These are phyloP conservation scores for Synanthedon andrenaeformis DNA, from an alignment of 2,888 invertebrate genomes.

Conservation along the genomic window DNA sequence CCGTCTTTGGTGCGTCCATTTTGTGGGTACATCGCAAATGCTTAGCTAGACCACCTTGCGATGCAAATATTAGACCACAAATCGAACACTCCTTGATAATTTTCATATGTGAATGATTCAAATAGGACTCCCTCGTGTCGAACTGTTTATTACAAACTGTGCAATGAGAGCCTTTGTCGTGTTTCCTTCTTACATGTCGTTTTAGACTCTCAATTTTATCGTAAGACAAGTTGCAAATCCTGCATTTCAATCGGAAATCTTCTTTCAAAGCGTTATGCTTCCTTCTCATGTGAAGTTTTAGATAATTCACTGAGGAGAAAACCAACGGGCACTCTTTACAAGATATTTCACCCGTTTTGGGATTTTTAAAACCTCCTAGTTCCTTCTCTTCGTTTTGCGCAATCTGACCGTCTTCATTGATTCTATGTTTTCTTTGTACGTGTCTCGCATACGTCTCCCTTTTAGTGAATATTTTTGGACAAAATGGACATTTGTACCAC, in stretches of 20 bases:
- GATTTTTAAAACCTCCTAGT: slow-evolving; percentile 26
- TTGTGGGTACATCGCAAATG: slow-evolving; percentile 53
- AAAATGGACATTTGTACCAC: slow-evolving; percentile 52
- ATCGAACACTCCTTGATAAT: slow-evolving; percentile 43
- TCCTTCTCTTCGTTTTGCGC: slow-evolving; percentile 15
- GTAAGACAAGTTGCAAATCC: slow-evolving; percentile 55
- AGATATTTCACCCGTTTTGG: slow-evolving; percentile 43
- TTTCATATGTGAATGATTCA: slow-evolving; percentile 48
- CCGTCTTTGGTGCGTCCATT: slow-evolving; percentile 40
- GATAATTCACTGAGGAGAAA: slow-evolving; percentile 45
- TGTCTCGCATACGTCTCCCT: slow-evolving; percentile 55
- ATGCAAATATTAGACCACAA: slow-evolving; percentile 52
- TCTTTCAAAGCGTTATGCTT: slow-evolving; percentile 52
- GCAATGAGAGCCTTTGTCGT: slow-evolving; percentile 42
- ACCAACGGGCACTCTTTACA: slow-evolving; percentile 51
- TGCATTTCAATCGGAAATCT: slow-evolving; percentile 50
- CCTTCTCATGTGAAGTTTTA: slow-evolving; percentile 55
- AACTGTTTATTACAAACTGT: slow-evolving; percentile 53
- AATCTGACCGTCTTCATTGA: slow-evolving; percentile 24
- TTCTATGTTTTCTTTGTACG: slow-evolving; percentile 50
- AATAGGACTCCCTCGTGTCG: slow-evolving; percentile 37
- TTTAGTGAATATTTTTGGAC: slow-evolving; percentile 45
- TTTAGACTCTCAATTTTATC: slow-evolving; percentile 59
- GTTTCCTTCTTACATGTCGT: slow-evolving; percentile 52
- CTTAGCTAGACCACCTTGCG: slow-evolving; percentile 46